Conservation (phyloP, 2,888 invertebrate species). For the Cepaea hortensis region DNA sequence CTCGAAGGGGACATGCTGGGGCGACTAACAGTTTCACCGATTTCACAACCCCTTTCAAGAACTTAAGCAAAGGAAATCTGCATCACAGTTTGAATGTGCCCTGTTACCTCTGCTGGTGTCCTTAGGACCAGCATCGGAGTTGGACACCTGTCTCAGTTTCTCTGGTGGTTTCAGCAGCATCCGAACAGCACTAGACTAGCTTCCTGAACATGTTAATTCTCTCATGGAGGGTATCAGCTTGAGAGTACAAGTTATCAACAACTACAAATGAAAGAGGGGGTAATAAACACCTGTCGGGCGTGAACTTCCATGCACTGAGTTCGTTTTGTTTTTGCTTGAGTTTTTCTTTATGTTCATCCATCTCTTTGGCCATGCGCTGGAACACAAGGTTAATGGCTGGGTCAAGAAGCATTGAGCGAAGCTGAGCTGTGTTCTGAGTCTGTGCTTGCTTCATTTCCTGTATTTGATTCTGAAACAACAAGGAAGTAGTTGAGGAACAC, state of each 20-base stretch:
- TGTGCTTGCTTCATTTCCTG: slow-evolving; percentile 93
- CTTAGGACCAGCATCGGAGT: slow-evolving; percentile 19
- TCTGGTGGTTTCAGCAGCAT: slow-evolving; percentile 14
- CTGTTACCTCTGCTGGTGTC: neutral
- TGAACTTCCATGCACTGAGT: slow-evolving; percentile 98
- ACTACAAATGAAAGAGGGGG: slow-evolving; percentile 43
- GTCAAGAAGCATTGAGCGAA: slow-evolving; percentile 91
- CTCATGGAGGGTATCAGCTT: slow-evolving; percentile 32
- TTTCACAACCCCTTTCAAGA: slow-evolving; percentile 8
- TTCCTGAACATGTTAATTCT: slow-evolving; percentile 29
- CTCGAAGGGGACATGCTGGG: slow-evolving; percentile 19
- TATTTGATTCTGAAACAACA: slow-evolving; percentile 86
- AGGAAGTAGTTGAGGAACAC: neutral
- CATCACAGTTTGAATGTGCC: slow-evolving; percentile 16
- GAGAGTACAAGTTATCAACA: slow-evolving; percentile 39
- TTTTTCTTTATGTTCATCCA: slow-evolving; percentile 90
- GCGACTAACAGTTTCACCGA: neutral
- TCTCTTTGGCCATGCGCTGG: slow-evolving; percentile 91
- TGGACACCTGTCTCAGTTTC: slow-evolving; percentile 4
- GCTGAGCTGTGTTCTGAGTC: slow-evolving; percentile 85
- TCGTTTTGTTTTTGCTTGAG: slow-evolving; percentile 98
- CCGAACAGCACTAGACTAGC: slow-evolving; percentile 24
- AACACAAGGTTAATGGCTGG: slow-evolving; percentile 96
- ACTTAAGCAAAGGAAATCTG: slow-evolving; percentile 41
- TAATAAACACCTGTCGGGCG: slow-evolving; percentile 88